Evolutionary conservation across 2,113 vertebrate genomes (phyloP).

Genomic region (Perca schrenkii): DNA sequence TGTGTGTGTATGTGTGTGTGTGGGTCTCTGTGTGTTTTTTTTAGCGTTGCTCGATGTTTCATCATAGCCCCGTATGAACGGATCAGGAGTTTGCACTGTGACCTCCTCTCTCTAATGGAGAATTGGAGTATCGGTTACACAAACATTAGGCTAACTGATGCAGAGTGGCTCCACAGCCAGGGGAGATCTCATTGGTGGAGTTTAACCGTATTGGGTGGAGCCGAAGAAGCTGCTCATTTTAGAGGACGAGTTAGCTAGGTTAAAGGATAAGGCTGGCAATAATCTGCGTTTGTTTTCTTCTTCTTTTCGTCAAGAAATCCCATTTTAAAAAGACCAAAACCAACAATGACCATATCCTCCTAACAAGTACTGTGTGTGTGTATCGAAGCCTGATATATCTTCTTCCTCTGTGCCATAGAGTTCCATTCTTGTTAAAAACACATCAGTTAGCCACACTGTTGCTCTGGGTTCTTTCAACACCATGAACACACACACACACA

Average conservation of each 20-base stretch:
- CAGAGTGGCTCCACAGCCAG: conserved; percentile 9
- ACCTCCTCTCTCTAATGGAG: conserved; percentile 21
- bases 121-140: conserved; percentile 43
- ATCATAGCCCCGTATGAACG: conserved; percentile 66
- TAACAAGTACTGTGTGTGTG: too few relatives aligned
- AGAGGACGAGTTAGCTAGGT: not conserved
- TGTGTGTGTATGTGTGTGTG: conserved; percentile 32
- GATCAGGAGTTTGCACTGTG: conserved; percentile 32
- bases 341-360: too few relatives aligned
- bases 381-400: too few relatives aligned
- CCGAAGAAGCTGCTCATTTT: not conserved
- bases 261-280: not conserved
- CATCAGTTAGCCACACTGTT: too few relatives aligned
- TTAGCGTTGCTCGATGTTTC: conserved; percentile 65
- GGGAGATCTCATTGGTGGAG: conserved; percentile 33
- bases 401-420: too few relatives aligned
- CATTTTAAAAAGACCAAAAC: too few relatives aligned
- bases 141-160: conserved; percentile 15
- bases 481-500: not conserved
- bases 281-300: not conserved
- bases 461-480: not conserved
- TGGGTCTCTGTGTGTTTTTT: not conserved
- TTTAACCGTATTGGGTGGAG: conserved; percentile 32
- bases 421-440: too few relatives aligned
- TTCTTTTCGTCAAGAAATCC: not conserved